Evolutionary conservation across 2,797 vertebrate genomes (phyloP).

Genomic region (Labeo calbasu): DNA sequence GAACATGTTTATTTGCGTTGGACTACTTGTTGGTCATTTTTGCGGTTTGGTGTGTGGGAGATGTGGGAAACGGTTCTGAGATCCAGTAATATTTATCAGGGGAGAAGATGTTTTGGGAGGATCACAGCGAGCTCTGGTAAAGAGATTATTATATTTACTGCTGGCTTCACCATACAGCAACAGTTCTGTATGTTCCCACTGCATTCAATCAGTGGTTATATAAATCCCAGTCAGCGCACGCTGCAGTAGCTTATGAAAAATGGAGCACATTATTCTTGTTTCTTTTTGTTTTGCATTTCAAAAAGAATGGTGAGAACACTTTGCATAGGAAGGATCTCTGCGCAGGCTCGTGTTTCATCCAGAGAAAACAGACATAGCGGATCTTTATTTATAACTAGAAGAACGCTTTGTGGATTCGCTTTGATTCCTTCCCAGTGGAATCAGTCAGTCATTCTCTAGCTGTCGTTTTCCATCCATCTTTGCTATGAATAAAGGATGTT

Average conservation of each 20-base stretch:
- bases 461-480: slow-evolving; percentile 26
- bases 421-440: slow-evolving; percentile 17
- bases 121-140: slow-evolving; percentile 32
- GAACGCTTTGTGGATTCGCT: slow-evolving; percentile 7
- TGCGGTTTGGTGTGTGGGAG: slow-evolving; percentile 4
- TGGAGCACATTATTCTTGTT: slow-evolving; percentile 15
- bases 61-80: neutral
- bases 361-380: slow-evolving; percentile 17
- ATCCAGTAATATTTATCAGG: slow-evolving; percentile 3
- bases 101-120: slow-evolving; percentile 10
- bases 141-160: slow-evolving; percentile 39
- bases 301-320: slow-evolving; percentile 29
- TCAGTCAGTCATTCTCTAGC: slow-evolving; percentile 27
- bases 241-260: slow-evolving; percentile 2
- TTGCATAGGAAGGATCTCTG: slow-evolving; percentile 15
- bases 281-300: slow-evolving; percentile 29
- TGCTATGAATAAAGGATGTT: slow-evolving; percentile 39
- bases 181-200: neutral
- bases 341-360: slow-evolving; percentile 12
- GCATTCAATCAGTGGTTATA: slow-evolving; percentile 15
- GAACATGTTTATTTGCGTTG: slow-evolving; percentile 25
- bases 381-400: slow-evolving; percentile 46
- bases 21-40: slow-evolving; percentile 1
- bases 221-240: neutral
- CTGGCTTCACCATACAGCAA: slow-evolving; percentile 15